phyloP scores from a whole-genome alignment of 2,113 vertebrate genomes.

The Lophura nycthemera region DNA sequence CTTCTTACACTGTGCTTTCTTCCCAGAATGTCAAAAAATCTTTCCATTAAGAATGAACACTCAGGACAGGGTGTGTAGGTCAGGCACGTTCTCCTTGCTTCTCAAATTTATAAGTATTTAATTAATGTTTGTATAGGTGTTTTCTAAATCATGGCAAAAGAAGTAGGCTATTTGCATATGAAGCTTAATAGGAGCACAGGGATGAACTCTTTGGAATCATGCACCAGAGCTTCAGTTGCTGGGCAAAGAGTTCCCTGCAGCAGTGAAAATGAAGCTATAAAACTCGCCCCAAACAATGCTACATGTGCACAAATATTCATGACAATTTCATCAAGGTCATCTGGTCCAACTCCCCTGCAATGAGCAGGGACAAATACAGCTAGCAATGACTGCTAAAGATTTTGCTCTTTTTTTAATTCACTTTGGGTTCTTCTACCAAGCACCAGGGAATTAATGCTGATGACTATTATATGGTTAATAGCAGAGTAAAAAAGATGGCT shows the following conservation, averaged over 20 bases:
- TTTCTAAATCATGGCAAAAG: not conserved
- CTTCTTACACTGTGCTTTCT: not conserved
- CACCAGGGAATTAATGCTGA: not conserved
- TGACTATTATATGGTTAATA: not conserved
- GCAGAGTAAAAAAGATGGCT: not conserved
- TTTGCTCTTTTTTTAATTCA: not conserved
- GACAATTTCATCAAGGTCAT: not conserved
- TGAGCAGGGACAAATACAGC: too few relatives aligned
- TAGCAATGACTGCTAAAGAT: not conserved
- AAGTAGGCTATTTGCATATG: not conserved
- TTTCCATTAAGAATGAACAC: not conserved
- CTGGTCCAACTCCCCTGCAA: too few relatives aligned
- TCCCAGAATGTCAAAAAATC: not conserved
- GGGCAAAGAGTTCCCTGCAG: not conserved
- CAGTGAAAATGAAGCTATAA: not conserved
- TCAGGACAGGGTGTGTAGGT: accelerated
- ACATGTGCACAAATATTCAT: not conserved
- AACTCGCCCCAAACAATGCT: not conserved
- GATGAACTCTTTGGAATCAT: not conserved
- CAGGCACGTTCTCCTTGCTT: not conserved
- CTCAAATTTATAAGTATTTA: not conserved
- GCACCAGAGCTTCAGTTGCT: not conserved
- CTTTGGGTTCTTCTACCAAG: not conserved
- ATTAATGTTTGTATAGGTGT: not conserved
- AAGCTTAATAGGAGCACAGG: not conserved